Conservation (phyloP, 2,888 invertebrate genomes). For the Isoperla grammatica region DNA sequence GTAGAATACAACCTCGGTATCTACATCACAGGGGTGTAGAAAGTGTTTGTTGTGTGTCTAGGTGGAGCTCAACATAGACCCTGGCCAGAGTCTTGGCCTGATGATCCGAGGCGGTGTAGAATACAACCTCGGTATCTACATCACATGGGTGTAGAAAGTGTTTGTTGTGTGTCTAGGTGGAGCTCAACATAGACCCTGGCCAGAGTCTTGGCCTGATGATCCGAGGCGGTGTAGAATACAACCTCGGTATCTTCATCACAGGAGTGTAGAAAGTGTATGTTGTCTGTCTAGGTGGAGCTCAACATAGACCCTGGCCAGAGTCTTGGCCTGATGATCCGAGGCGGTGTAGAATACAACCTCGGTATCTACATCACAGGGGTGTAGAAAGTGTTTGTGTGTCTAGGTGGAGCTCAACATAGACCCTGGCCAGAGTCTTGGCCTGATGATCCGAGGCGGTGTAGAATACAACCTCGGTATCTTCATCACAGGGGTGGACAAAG, state of each 20-base stretch:
- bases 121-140: slow-evolving; percentile 92
- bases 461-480: slow-evolving; percentile 95
- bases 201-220: slow-evolving; percentile 92
- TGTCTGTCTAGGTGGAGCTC: no score
- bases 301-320: slow-evolving; percentile 80
- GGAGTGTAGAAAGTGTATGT: slow-evolving; percentile 83
- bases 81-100: slow-evolving; percentile 84
- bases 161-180: slow-evolving; percentile 44
- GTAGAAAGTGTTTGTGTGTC: slow-evolving; percentile 57
- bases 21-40: slow-evolving; percentile 93
- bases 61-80: slow-evolving; percentile 83
- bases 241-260: slow-evolving; percentile 91
- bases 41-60: slow-evolving; percentile 58
- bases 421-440: slow-evolving; percentile 83
- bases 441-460: slow-evolving; percentile 92
- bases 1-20: slow-evolving; percentile 93
- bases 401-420: slow-evolving; percentile 84
- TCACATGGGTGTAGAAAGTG: slow-evolving; percentile 92
- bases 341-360: slow-evolving; percentile 90
- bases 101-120: slow-evolving; percentile 94
- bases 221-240: slow-evolving; percentile 90
- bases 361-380: slow-evolving; percentile 96
- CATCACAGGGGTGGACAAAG: slow-evolving; percentile 91
- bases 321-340: slow-evolving; percentile 68
- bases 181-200: slow-evolving; percentile 81